phyloP scores from a whole-genome alignment of 2,113 vertebrate species.

The Myotis davidii region DNA sequence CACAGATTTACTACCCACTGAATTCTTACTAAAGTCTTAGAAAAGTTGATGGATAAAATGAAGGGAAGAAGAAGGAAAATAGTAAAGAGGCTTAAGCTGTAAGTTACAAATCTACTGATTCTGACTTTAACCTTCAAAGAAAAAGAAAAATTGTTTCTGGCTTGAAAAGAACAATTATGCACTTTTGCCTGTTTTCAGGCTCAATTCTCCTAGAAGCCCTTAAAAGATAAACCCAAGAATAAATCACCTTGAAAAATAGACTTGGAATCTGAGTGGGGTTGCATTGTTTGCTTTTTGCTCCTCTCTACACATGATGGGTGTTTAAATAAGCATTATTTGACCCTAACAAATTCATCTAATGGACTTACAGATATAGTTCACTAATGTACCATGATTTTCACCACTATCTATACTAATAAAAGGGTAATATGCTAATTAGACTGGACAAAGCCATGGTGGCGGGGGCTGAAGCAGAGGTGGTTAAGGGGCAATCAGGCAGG shows the following conservation, averaged over 20 bases:
- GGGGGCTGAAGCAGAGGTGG: no score
- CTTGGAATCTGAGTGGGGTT: conserved; percentile 38
- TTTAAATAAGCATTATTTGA: conserved; percentile 54
- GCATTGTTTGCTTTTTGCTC: conserved; percentile 35
- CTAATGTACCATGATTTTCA: not conserved
- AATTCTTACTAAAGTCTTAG: conserved; percentile 44
- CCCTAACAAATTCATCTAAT: conserved; percentile 32
- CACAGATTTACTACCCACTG: not conserved
- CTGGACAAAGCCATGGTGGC: no score
- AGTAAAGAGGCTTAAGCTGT: conserved; percentile 67
- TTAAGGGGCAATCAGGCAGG: no score
- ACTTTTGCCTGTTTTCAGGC: conserved; percentile 65
- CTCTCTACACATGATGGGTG: conserved; percentile 51
- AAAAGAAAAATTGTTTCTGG: conserved; percentile 59
- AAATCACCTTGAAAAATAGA: conserved; percentile 65
- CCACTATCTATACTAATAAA: no score
- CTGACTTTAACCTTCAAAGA: conserved; percentile 74
- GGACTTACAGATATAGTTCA: conserved; percentile 14
- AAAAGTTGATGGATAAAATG: conserved; percentile 71
- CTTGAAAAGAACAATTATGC: conserved; percentile 67
- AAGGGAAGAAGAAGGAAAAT: conserved; percentile 67
- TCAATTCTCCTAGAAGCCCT: conserved; percentile 63
- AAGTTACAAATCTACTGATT: conserved; percentile 63
- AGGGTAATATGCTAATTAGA: no score
- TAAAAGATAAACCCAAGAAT: conserved; percentile 69